Conservation (phyloP, 2,113 vertebrate species). For the Calyptommatus sinebrachiatus region DNA sequence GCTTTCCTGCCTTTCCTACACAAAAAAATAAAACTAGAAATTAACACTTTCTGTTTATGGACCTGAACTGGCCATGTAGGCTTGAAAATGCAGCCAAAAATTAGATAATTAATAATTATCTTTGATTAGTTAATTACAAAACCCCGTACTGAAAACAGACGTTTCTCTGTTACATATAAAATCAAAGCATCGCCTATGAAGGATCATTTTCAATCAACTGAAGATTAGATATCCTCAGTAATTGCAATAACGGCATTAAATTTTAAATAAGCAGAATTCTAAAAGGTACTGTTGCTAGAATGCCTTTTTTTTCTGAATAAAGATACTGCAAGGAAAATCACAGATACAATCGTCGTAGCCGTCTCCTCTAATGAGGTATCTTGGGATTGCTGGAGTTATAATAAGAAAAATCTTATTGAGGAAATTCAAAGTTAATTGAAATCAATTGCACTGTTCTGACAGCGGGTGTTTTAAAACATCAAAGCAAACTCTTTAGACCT, state of each 20-base stretch:
- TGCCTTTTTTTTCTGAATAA: conserved; percentile 50
- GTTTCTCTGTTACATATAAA: conserved; percentile 4
- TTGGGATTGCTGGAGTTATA: conserved; percentile 71
- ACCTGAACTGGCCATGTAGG: not conserved
- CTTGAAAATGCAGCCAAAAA: not conserved
- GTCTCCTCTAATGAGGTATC: conserved; percentile 69
- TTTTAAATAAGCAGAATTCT: conserved; percentile 21
- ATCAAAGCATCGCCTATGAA: not conserved
- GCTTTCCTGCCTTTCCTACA: too few relatives aligned
- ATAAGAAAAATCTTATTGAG: conserved; percentile 60
- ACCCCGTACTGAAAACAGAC: not conserved
- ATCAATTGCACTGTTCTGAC: conserved; percentile 61
- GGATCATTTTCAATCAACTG: conserved; percentile 22
- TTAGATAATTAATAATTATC: conserved; percentile 8
- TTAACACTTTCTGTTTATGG: conserved; percentile 7
- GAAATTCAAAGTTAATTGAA: conserved; percentile 68
- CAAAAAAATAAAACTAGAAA: not conserved
- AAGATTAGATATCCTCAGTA: not conserved
- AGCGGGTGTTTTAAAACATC: conserved; percentile 65
- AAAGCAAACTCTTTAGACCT: conserved; percentile 55
- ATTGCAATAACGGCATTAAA: conserved; percentile 28
- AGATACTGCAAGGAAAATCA: conserved; percentile 59
- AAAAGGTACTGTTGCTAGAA: conserved; percentile 31
- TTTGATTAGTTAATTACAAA: accelerated
- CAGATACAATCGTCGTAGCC: conserved; percentile 60